phyloP scores from a whole-genome alignment of 2,797 vertebrate species.

The Gymnocypris eckloni region DNA sequence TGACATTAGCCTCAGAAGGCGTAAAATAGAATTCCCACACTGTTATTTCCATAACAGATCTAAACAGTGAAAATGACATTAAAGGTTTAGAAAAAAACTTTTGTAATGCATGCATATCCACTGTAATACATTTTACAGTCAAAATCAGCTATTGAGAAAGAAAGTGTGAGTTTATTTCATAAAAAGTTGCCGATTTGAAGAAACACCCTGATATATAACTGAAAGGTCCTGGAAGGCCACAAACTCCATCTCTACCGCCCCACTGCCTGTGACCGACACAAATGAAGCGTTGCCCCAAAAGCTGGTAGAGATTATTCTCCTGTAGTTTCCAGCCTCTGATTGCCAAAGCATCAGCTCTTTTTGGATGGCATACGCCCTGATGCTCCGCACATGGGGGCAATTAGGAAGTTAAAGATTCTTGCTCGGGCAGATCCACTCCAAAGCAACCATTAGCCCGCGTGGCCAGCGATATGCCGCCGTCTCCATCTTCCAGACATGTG shows the following conservation, averaged over 20 bases:
- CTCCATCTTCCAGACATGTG: constrained; percentile 63
- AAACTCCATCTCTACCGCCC: constrained; percentile 57
- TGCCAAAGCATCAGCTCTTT: constrained; percentile 69
- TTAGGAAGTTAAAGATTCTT: constrained; percentile 68
- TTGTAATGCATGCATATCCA: too few relatives aligned
- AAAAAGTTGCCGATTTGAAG: too few relatives aligned
- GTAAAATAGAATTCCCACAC: too few relatives aligned
- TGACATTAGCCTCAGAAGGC: not conserved
- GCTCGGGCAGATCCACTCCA: constrained; percentile 73
- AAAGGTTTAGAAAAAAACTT: not conserved
- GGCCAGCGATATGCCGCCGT: constrained; percentile 71
- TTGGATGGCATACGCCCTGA: constrained; percentile 72
- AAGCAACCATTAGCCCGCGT: constrained; percentile 75
- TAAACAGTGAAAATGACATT: too few relatives aligned
- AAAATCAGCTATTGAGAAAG: not conserved
- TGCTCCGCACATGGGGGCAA: constrained; percentile 80
- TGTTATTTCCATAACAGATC: too few relatives aligned
- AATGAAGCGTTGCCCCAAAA: constrained; percentile 72
- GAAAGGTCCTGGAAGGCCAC: constrained; percentile 59
- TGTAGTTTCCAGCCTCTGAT: constrained; percentile 76
- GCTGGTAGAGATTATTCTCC: constrained; percentile 82
- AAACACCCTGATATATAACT: not conserved
- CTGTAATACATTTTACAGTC: not conserved
- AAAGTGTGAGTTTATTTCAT: not conserved
- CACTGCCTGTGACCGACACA: constrained; percentile 72